A percentile compares a stretch with the other conserved stretches of the same genome.
phyloP scores from a whole-genome alignment of 1,140 invertebrate genomes.

The Drosophila littoralis region DNA sequence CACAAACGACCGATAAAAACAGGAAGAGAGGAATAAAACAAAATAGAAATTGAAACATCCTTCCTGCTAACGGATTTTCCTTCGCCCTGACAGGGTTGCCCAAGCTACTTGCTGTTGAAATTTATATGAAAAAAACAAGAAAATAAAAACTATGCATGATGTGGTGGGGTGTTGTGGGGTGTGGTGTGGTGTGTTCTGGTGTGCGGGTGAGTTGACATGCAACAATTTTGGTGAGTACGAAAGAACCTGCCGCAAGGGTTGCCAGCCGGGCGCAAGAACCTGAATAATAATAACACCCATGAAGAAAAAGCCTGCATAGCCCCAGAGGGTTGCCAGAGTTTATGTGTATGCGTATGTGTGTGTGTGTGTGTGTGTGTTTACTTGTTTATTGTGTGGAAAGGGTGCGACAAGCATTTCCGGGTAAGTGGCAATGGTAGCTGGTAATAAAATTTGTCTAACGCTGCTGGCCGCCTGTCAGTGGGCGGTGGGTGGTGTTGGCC shows the following conservation, averaged over 20 bases:
- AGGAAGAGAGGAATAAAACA: conserved; percentile 69
- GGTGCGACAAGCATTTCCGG: conserved; percentile 64
- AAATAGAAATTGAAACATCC: conserved; percentile 83
- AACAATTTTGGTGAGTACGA: conserved; percentile 60
- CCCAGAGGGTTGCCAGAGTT: conserved; percentile 27
- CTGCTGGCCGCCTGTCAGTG: conserved; percentile 20
- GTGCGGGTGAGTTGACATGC: conserved; percentile 60
- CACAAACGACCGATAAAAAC: conserved; percentile 73
- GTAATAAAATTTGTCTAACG: conserved; percentile 74
- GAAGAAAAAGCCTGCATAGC: conserved; percentile 19
- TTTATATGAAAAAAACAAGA: conserved; percentile 51
- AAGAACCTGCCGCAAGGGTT: conserved; percentile 70
- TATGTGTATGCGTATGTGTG: conserved; percentile 11
- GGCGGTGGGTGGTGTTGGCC: conserved; percentile 1
- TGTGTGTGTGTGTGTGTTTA: conserved; percentile 20
- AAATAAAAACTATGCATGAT: conserved; percentile 37
- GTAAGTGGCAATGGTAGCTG: conserved; percentile 65
- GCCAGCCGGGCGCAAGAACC: conserved; percentile 48
- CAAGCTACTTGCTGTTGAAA: conserved; percentile 59
- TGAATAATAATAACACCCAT: conserved; percentile 41
- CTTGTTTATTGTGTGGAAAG: conserved; percentile 45
- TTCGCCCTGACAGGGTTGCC: conserved; percentile 30
- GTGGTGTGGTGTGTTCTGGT: neutral
- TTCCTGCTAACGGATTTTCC: conserved; percentile 52
- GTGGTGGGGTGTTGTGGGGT: conserved; percentile 11